A percentile compares a stretch with the other conserved stretches of the same genome.
Evolutionary conservation across 2,797 vertebrate genomes (phyloP).

Genomic region (Phrynocephalus forsythii): DNA sequence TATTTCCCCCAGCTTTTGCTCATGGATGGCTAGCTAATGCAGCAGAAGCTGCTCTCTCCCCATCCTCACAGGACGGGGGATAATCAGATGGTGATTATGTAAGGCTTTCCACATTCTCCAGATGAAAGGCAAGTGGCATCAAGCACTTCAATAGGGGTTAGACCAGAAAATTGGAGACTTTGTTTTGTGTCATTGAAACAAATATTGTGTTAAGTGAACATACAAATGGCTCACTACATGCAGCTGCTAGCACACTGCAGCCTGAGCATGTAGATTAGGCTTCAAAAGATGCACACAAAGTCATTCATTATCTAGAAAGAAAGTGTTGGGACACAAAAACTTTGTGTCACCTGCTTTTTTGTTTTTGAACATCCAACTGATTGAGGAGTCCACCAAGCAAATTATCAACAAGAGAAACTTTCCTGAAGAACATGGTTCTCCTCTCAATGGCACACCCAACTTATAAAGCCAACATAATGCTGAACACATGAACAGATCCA

Average conservation of each 20-base stretch:
- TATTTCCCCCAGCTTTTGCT: slow-evolving; percentile 15
- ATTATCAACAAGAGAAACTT: not conserved
- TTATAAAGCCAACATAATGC: not conserved
- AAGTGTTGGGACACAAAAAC: not conserved
- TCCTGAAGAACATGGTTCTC: not conserved
- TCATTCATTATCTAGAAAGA: not conserved
- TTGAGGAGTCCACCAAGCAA: not conserved
- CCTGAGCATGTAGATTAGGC: not conserved
- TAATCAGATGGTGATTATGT: slow-evolving; percentile 20
- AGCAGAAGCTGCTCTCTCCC: not conserved
- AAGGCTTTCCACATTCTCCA: not conserved
- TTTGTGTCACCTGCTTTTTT: not conserved
- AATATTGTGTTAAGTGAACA: not conserved
- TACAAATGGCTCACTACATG: not conserved
- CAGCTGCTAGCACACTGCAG: not conserved
- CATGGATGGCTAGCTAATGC: slow-evolving; percentile 5
- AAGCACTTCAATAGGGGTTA: not conserved
- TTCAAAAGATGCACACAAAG: not conserved
- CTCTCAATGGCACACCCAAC: not conserved
- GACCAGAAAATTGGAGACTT: not conserved
- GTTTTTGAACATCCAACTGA: not conserved
- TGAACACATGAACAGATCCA: slow-evolving; percentile 1
- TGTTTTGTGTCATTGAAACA: not conserved
- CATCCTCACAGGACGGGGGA: not conserved
- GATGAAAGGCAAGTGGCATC: not conserved